These are phyloP conservation scores for Napeogenes sylphis DNA, from an alignment of 2,888 invertebrate species.

Conservation along the genomic window DNA sequence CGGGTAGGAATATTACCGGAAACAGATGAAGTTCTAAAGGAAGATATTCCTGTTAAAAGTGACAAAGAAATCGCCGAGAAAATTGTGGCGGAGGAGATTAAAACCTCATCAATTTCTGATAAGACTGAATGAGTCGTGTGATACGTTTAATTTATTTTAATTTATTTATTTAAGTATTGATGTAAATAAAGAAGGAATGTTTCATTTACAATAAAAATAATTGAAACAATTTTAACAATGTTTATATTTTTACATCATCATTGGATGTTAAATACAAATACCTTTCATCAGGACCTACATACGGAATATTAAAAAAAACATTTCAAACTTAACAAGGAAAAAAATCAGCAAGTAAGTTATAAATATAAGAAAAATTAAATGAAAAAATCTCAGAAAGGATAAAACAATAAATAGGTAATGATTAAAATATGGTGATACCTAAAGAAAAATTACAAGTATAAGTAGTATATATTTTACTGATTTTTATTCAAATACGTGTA, in stretches of 20 bases:
- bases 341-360: no score
- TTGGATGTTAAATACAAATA: no score
- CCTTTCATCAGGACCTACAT: no score
- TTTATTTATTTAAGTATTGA: slow-evolving; percentile 25
- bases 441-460: no score
- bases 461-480: no score
- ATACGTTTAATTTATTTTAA: slow-evolving; percentile 15
- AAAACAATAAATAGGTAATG: no score
- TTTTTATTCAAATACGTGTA: no score
- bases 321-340: no score
- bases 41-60: slow-evolving; percentile 14
- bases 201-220: slow-evolving; percentile 4
- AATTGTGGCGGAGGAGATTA: slow-evolving; percentile 32
- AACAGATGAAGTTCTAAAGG: slow-evolving; percentile 9
- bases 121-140: slow-evolving; percentile 31
- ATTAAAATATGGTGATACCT: no score
- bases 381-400: no score
- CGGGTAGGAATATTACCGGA: slow-evolving; percentile 38
- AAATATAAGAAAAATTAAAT: no score
- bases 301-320: no score
- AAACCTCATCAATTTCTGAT: slow-evolving; percentile 35
- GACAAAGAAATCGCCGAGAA: slow-evolving; percentile 16
- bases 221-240: slow-evolving; percentile 1
- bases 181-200: slow-evolving; percentile 11
- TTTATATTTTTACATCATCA: slow-evolving; percentile 8